Evolutionary conservation across 2,113 vertebrate genomes (phyloP).

Genomic region (Pseudorectes ferrugineus): DNA sequence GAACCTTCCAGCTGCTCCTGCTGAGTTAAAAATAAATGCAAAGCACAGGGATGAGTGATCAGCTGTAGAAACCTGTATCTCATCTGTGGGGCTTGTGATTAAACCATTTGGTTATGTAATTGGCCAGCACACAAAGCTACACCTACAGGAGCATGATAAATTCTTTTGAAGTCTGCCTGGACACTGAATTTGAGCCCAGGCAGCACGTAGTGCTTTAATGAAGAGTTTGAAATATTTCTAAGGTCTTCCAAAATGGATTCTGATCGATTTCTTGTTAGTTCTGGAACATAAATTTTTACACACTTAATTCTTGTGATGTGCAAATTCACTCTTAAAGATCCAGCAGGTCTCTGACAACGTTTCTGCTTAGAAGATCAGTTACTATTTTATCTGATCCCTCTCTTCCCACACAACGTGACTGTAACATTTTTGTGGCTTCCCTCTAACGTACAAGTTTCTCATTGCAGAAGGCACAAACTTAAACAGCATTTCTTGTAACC

Average conservation of each 20-base stretch:
- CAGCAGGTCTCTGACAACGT: not conserved
- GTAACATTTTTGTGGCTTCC: constrained; percentile 9
- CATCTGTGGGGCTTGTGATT: constrained; percentile 45
- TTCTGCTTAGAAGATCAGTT: not conserved
- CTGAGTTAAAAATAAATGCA: not conserved
- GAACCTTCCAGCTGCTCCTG: not conserved
- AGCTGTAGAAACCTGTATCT: not conserved
- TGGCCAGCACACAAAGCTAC: constrained; percentile 50
- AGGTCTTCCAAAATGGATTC: not conserved
- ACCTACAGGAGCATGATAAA: constrained; percentile 24
- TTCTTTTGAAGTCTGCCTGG: constrained; percentile 64
- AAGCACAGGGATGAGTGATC: not conserved
- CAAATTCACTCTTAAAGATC: not conserved
- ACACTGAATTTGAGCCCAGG: constrained; percentile 6
- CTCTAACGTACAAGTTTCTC: not conserved
- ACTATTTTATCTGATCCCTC: not conserved
- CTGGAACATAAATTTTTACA: not conserved
- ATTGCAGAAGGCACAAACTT: not conserved
- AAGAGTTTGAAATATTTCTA: not conserved
- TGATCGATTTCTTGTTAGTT: not conserved
- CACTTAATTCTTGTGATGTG: not conserved
- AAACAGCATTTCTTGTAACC: not conserved
- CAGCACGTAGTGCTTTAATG: not conserved
- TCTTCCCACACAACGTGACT: not conserved
- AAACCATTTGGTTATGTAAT: constrained; percentile 61